Evolutionary conservation across 2,797 vertebrate genomes (phyloP), one percentile per base, ranked within the genome.

Genomic region (Sciurus vulgaris): DNA sequence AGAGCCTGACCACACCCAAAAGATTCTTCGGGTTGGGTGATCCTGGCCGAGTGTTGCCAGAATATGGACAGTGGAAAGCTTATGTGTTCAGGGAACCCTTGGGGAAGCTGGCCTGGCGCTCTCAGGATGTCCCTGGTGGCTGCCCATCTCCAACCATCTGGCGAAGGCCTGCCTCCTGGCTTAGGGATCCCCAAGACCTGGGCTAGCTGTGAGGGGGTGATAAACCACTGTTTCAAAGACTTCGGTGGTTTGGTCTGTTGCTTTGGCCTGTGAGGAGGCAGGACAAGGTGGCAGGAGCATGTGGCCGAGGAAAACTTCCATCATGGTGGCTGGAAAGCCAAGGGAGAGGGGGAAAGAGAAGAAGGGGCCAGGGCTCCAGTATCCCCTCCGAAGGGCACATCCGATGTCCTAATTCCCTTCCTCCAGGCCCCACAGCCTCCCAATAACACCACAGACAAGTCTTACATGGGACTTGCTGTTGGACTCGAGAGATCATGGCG

Each of bases 241-340:
- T 44, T 61, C 7, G 20, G 38, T 20, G 18, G n/a, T 63, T 65
- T 74, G 56, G 28, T 22, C 84, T 86, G 41, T 63, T 38, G 51
- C 65, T n/a, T 67, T 67, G 63, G n/a, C 35, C 74, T 70, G 38
- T 63, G 49, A 33, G 2, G 47, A 26, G 41, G 41, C 54, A 4
- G 0, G 4, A 2, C 4, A 41, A 9, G 28, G n/a, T 13, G 13
- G 44, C 3, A 5, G 20, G 35, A 28, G 59, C 8, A 3, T 24
- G 35, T 51, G n/a, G n/a, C 51, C 20, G 77, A 81, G 49, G 47
- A 59, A 47, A 72, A 24, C 7, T 35, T 56, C 15, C 22, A 33
- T 22, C 15, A 24, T 2, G 2, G n/a, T 9, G 59, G 56, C 38
- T 11, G 28, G 78, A 4, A 33, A 9, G 72, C 8, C 51, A 24